A percentile compares a stretch with the other conserved stretches of the same genome.
Evolutionary conservation across 2,113 vertebrate genomes (phyloP).

Genomic region (Coregonus clupeaformis): DNA sequence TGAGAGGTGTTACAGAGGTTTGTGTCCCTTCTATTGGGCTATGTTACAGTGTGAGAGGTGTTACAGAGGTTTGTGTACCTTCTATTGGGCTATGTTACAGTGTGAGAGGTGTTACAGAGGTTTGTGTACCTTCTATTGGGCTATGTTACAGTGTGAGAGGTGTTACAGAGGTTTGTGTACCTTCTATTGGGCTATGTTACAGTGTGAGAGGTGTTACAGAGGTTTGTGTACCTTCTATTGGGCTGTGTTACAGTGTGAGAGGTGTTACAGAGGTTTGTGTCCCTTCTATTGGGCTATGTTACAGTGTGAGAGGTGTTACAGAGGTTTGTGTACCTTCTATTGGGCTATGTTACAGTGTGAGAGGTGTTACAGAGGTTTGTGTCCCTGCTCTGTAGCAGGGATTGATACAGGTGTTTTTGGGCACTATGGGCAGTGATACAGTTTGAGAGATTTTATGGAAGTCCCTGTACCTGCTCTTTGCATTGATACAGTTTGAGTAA

Average conservation of each 20-base stretch:
- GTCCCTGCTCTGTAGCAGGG: not conserved
- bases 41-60: too few relatives aligned
- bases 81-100: too few relatives aligned
- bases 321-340: not conserved
- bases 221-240: not conserved
- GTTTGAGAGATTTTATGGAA: not conserved
- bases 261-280: not conserved
- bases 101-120: not conserved
- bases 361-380: not conserved
- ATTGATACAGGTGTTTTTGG: not conserved
- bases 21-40: not conserved
- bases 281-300: too few relatives aligned
- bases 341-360: too few relatives aligned
- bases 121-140: not conserved
- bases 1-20: not conserved
- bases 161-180: not conserved
- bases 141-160: too few relatives aligned
- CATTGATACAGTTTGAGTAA: too few relatives aligned
- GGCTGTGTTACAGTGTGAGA: too few relatives aligned
- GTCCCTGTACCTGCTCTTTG: too few relatives aligned
- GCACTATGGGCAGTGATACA: not conserved
- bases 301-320: not conserved
- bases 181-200: too few relatives aligned
- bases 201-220: not conserved
- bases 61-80: not conserved